Percentiles rank a stretch among this genome's conserved stretches.
phyloP scores from a whole-genome alignment of 1,140 invertebrate genomes.

The Scylla paramamosain region DNA sequence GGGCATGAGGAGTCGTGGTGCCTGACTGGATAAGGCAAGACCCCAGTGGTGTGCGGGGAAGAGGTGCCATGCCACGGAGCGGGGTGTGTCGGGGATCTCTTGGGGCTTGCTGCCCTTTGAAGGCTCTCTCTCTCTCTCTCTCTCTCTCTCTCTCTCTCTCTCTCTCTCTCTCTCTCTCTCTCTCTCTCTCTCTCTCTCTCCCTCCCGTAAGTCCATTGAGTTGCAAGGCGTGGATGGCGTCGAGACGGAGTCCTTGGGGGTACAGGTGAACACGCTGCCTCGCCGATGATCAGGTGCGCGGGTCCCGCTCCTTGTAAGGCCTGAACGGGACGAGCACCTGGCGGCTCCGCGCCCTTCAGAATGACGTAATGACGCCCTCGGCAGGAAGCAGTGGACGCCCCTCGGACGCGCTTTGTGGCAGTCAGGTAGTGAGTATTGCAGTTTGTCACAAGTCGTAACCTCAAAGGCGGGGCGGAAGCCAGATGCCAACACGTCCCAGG shows the following conservation, averaged over 20 bases:
- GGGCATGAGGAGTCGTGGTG: background rate
- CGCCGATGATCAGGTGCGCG: background rate
- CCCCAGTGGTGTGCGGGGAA: background rate
- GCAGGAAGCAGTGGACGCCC: background rate
- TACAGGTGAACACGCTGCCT: background rate
- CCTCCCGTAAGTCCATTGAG: background rate
- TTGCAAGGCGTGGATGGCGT: background rate
- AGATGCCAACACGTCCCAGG: background rate
- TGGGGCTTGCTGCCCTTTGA: background rate
- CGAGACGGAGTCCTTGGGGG: too few species aligned
- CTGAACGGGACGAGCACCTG: background rate
- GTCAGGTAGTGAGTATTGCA: background rate
- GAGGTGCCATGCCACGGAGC: background rate
- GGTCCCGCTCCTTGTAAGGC: conserved; percentile 4
- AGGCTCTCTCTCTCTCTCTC: too few species aligned
- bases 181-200: too few species aligned
- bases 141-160: too few species aligned
- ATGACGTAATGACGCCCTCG: background rate
- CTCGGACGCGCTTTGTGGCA: background rate
- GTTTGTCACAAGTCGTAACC: background rate
- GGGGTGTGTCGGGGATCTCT: background rate
- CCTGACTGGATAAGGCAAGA: background rate
- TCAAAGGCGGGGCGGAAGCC: background rate
- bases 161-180: too few species aligned
- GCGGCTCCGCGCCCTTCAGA: background rate